Evolutionary conservation across 1,140 invertebrate genomes (phyloP).

Genomic region (Drosophila albomicans): DNA sequence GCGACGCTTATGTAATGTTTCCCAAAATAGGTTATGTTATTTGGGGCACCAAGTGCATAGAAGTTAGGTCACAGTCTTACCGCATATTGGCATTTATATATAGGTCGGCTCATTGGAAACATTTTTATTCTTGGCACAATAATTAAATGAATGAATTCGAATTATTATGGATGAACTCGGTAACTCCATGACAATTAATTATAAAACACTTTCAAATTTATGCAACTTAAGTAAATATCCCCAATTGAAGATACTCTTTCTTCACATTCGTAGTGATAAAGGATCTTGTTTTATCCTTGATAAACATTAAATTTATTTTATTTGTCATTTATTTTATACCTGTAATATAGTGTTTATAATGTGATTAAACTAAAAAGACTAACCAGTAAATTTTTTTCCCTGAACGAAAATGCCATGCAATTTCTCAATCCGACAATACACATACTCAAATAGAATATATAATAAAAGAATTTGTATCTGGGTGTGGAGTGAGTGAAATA

Average conservation of each 20-base stretch:
- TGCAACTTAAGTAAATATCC: background rate
- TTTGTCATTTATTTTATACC: constrained; percentile 43
- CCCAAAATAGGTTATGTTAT: constrained; percentile 18
- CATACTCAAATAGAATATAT: constrained; percentile 25
- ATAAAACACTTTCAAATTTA: background rate
- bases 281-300: constrained; percentile 32
- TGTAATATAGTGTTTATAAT: constrained; percentile 78
- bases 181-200: background rate
- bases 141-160: no score
- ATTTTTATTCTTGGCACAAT: background rate
- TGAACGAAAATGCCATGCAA: constrained; percentile 31
- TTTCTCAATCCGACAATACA: constrained; percentile 16
- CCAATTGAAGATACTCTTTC: background rate
- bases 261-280: background rate
- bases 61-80: constrained; percentile 3
- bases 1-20: constrained; percentile 4
- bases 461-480: background rate
- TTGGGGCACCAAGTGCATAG: constrained; percentile 3
- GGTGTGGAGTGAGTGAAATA: constrained; percentile 7
- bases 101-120: background rate
- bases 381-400: constrained; percentile 50
- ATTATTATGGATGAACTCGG: no score
- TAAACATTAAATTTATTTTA: constrained; percentile 6
- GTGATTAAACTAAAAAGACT: constrained; percentile 77
- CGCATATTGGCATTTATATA: background rate